phyloP scores from a whole-genome alignment of 2,888 invertebrate species.

The Spodoptera picta region DNA sequence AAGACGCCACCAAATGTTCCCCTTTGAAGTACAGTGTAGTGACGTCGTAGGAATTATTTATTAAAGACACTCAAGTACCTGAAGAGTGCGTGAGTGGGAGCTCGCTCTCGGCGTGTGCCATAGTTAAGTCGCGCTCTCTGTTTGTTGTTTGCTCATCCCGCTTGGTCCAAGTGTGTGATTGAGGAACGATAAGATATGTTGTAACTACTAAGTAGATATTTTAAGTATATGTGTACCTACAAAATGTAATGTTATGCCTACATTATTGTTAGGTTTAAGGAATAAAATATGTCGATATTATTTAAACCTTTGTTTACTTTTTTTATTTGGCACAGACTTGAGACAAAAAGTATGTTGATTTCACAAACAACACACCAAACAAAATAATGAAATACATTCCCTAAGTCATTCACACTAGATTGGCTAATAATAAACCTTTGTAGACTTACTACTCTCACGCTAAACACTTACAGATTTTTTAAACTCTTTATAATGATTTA shows the following conservation, averaged over 20 bases:
- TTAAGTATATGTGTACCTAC: conserved; percentile 69
- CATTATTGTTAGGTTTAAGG: conserved; percentile 62
- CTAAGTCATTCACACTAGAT: too few relatives aligned
- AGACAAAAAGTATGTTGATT: too few relatives aligned
- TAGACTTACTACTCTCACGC: too few relatives aligned
- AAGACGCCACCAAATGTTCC: conserved; percentile 87
- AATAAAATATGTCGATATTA: conserved; percentile 53
- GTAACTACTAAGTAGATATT: conserved; percentile 88
- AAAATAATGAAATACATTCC: too few relatives aligned
- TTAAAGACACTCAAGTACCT: conserved; percentile 86
- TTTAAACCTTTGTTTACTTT: conserved; percentile 27
- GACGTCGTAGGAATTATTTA: conserved; percentile 72
- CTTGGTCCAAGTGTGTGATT: conserved; percentile 66
- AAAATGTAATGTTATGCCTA: conserved; percentile 63
- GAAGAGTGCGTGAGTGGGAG: conserved; percentile 83
- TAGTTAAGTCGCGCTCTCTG: conserved; percentile 63
- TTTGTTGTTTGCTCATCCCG: conserved; percentile 65
- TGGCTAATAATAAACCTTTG: too few relatives aligned
- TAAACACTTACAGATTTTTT: too few relatives aligned
- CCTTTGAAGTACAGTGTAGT: conserved; percentile 70
- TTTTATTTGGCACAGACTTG: not conserved
- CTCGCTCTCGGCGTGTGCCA: conserved; percentile 67
- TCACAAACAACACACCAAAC: too few relatives aligned
- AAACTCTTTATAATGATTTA: too few relatives aligned
- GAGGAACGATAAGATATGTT: conserved; percentile 78